Evolutionary conservation across 2,888 invertebrate species (phyloP).

Genomic region (Mechanitis messenoides): DNA sequence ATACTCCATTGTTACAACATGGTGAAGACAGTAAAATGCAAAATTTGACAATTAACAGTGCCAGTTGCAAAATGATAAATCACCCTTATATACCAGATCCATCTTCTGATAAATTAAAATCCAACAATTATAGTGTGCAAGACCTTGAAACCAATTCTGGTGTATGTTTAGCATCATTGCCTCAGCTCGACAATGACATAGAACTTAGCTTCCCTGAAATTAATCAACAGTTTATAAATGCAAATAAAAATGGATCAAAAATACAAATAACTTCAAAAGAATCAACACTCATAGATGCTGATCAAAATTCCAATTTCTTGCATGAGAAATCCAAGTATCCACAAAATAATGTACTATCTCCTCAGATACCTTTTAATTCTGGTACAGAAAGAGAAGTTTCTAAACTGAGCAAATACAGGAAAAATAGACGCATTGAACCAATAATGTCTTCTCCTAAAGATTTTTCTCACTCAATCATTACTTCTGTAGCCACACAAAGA

Average conservation of each 20-base stretch:
- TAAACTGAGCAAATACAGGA: conserved; percentile 65
- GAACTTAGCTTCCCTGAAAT: conserved; percentile 71
- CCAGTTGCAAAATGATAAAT: conserved; percentile 63
- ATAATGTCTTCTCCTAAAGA: conserved; percentile 19
- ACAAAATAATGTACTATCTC: conserved; percentile 25
- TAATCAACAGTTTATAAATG: conserved; percentile 71
- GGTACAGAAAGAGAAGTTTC: conserved; percentile 49
- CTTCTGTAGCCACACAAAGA: conserved; percentile 33
- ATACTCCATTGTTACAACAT: conserved; percentile 41
- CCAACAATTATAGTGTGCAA: conserved; percentile 55
- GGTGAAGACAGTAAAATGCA: conserved; percentile 39
- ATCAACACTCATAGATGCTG: conserved; percentile 41
- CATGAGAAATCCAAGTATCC: conserved; percentile 24
- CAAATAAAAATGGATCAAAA: conserved; percentile 55
- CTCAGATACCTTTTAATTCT: conserved; percentile 28
- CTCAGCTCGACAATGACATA: conserved; percentile 67
- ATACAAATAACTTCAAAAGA: conserved; percentile 36
- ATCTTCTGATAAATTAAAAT: conserved; percentile 44
- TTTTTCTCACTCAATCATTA: conserved; percentile 1
- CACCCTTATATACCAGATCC: conserved; percentile 47
- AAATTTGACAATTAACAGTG: conserved; percentile 32
- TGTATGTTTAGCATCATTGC: conserved; percentile 64
- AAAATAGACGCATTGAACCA: conserved; percentile 41
- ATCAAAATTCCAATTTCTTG: conserved; percentile 23
- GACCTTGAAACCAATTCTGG: conserved; percentile 67